Evolutionary conservation across 2,797 vertebrate genomes (phyloP).

Genomic region (Menidia menidia): DNA sequence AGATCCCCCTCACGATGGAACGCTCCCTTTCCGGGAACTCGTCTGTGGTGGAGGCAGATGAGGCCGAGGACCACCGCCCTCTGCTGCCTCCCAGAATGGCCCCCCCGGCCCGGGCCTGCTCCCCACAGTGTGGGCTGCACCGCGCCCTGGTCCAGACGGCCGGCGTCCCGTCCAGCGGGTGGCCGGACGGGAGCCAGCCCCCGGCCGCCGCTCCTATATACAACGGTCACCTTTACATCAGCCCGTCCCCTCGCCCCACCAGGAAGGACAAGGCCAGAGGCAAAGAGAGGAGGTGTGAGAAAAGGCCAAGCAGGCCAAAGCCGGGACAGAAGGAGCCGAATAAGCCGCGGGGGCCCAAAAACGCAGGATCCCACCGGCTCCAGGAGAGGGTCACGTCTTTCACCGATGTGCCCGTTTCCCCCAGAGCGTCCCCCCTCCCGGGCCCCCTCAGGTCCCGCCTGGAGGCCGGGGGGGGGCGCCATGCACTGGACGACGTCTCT

Average conservation of each 20-base stretch:
- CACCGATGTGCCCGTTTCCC: slow-evolving; percentile 87
- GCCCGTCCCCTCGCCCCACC: slow-evolving; percentile 54
- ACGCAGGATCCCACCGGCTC: slow-evolving; percentile 75
- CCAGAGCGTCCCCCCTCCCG: slow-evolving; percentile 86
- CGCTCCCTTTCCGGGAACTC: slow-evolving; percentile 71
- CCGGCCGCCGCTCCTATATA: slow-evolving; percentile 71
- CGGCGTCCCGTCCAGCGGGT: slow-evolving; percentile 43
- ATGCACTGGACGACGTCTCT: slow-evolving; percentile 42
- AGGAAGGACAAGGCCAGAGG: slow-evolving; percentile 53
- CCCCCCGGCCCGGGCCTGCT: slow-evolving; percentile 58
- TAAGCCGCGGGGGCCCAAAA: slow-evolving; percentile 67
- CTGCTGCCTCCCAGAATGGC: slow-evolving; percentile 61
- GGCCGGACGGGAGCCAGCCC: slow-evolving; percentile 75
- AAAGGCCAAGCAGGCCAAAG: slow-evolving; percentile 17
- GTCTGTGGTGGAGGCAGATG: slow-evolving; percentile 66
- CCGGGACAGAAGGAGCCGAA: slow-evolving; percentile 54
- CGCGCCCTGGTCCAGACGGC: slow-evolving; percentile 44
- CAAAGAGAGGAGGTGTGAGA: slow-evolving; percentile 68
- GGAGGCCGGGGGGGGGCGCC: slow-evolving; percentile 75
- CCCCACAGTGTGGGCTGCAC: slow-evolving; percentile 71
- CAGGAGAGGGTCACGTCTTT: slow-evolving; percentile 88
- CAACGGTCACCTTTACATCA: slow-evolving; percentile 72
- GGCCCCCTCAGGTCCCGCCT: slow-evolving; percentile 83
- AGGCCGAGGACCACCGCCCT: slow-evolving; percentile 70
- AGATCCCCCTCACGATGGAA: slow-evolving; percentile 64